Base-by-base conservation (phyloP, 2,888 invertebrate genomes). In the Arctia plantaginis region DNA sequence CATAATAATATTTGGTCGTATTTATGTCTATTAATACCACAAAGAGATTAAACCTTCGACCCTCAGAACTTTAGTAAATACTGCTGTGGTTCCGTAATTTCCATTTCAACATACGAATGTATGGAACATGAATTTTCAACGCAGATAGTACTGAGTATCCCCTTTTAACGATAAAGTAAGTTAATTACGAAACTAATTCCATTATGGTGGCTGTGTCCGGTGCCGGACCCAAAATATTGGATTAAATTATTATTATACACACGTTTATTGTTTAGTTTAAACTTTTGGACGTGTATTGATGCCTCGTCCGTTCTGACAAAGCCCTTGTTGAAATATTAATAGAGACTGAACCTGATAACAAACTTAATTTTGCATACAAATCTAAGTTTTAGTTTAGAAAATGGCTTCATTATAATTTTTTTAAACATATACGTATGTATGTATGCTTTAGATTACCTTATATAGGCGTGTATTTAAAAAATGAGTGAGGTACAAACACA, bases 161-260 rank as follows among this genome's bases (percentile, higher is more conserved):
- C 91, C 89, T 91, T 92, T 90, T 88, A 89, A 87, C 87, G 87
- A 91, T 90, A 89, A 91, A 91, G 89, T 90, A 90, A 92, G 87
- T 92, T 90, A 91, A 92, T 92, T 91, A 91, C 88, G 75, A 88
- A 92, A 93, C 92, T 92, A 92, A 91, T 92, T 91, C 90, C 88
- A 90, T 92, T 92, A 91, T 87, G 85, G 86, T 83, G 83, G 85
- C 84, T 85, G 83, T 85, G 85, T 82, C 83, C 83, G 83, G 78
- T 77, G 75, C 84, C 76, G 77, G 83, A 82, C 86, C 85, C 85
- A 76, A 87, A 85, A 85, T 86, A 88, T 89, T 82, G 81, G 85
- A 87, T 89, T 86, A 88, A 82, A 85, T 85, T 78, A 85, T 85
- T 83, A 83, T 79, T 79, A 79, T 81, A 83, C 74, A 83, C 77